Percentiles rank a stretch among this genome's conserved stretches.
phyloP scores from a whole-genome alignment of 2,888 invertebrate genomes.

The Embidobia sp. region DNA sequence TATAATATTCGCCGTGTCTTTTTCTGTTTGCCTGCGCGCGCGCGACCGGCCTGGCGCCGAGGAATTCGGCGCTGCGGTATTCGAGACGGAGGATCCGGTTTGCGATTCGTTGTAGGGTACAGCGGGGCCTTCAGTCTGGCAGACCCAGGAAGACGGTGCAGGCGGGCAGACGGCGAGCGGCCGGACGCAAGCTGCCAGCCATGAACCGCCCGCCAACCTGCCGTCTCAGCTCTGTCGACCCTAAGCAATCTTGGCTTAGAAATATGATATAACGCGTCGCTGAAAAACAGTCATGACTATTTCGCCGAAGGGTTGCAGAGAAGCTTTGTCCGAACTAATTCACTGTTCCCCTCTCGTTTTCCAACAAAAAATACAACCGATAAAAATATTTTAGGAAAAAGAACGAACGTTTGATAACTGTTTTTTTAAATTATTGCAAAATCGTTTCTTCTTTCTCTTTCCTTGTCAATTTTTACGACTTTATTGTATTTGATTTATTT shows the following conservation, averaged over 20 bases:
- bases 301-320: too few species aligned
- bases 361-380: too few species aligned
- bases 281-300: too few species aligned
- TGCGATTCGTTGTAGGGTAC: constrained; percentile 66
- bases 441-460: too few species aligned
- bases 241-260: constrained; percentile 69
- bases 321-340: too few species aligned
- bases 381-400: too few species aligned
- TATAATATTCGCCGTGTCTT: constrained; percentile 24
- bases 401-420: too few species aligned
- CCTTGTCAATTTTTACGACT: too few species aligned
- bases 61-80: constrained; percentile 63
- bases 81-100: constrained; percentile 68
- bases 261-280: constrained; percentile 68
- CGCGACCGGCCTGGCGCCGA: constrained; percentile 46
- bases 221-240: constrained; percentile 68
- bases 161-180: constrained; percentile 51
- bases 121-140: constrained; percentile 52
- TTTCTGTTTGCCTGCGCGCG: constrained; percentile 15
- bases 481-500: too few species aligned
- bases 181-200: constrained; percentile 47
- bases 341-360: too few species aligned
- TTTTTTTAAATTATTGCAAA: too few species aligned
- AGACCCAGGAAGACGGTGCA: constrained; percentile 67
- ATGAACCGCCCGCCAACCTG: constrained; percentile 58